These are phyloP conservation scores for Altica lythri DNA, from an alignment of 2,888 invertebrate genomes.

Conservation along the genomic window DNA sequence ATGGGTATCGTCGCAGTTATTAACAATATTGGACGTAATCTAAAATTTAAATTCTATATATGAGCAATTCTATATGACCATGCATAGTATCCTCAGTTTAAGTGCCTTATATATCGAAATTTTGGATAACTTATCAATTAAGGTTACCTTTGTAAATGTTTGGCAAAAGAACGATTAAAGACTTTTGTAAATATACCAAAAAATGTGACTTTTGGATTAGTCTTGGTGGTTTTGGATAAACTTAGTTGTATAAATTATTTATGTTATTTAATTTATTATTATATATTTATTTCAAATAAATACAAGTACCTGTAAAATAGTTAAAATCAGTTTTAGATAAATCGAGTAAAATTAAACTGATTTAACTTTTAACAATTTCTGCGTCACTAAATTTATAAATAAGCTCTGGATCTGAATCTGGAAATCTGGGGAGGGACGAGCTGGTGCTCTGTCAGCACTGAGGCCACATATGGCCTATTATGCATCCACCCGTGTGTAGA, in stretches of 20 bases:
- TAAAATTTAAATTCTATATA: too few species aligned
- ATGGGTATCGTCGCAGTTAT: too few species aligned
- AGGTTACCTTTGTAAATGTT: constrained; percentile 40
- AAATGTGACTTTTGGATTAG: constrained; percentile 31
- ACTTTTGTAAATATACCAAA: constrained; percentile 35
- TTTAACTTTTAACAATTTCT: too few species aligned
- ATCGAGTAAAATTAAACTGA: too few species aligned
- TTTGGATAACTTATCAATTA: constrained; percentile 33
- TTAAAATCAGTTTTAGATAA: too few species aligned
- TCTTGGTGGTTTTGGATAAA: constrained; percentile 42
- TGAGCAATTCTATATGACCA: constrained; percentile 48
- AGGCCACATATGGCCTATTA: too few species aligned
- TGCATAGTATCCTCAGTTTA: constrained; percentile 39
- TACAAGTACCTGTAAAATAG: constrained; percentile 44
- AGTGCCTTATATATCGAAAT: constrained; percentile 11
- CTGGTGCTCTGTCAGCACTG: too few species aligned
- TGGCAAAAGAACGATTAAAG: constrained; percentile 7
- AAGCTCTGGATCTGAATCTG: too few species aligned
- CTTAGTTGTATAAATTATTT: constrained; percentile 27
- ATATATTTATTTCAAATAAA: constrained; percentile 31
- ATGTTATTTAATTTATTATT: constrained; percentile 40
- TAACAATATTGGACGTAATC: too few species aligned
- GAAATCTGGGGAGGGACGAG: too few species aligned
- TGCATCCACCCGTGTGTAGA: too few species aligned
- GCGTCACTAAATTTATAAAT: too few species aligned